Conservation (phyloP, 2,113 vertebrate species). For the Melozone crissalis region DNA sequence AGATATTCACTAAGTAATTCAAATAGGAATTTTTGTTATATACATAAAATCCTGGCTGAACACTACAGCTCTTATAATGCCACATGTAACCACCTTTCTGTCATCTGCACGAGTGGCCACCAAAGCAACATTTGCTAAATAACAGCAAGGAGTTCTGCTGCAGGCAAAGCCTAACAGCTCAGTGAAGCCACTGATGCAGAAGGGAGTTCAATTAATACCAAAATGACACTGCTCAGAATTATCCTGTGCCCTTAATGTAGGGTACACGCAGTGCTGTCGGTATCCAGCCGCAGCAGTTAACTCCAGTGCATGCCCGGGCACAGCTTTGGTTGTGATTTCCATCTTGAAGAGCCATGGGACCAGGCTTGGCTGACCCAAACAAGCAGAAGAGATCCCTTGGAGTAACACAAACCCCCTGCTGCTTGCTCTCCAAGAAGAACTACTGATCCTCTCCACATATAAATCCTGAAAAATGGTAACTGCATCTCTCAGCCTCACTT, state of each 20-base stretch:
- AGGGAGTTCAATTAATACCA: constrained; percentile 52
- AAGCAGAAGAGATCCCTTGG: not conserved
- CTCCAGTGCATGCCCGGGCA: not conserved
- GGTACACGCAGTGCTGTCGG: accelerated
- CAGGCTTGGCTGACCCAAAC: not conserved
- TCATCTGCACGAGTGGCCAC: constrained; percentile 21
- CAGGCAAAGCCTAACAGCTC: constrained; percentile 23
- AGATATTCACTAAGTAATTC: not conserved
- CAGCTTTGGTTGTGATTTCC: not conserved
- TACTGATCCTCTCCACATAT: not conserved
- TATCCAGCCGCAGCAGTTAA: not conserved
- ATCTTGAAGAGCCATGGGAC: not conserved
- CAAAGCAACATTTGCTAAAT: constrained; percentile 46
- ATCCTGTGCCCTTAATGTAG: not conserved
- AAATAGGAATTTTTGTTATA: not conserved
- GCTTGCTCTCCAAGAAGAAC: not conserved
- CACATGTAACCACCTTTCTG: not conserved
- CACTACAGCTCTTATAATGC: not conserved
- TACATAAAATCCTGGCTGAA: not conserved
- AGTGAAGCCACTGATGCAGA: not conserved
- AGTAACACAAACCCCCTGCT: not conserved
- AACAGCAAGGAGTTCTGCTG: constrained; percentile 10
- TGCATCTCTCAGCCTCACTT: not conserved
- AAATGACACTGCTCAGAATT: constrained; percentile 28
- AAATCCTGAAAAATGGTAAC: constrained; percentile 5